Evolutionary conservation across 2,113 vertebrate species (phyloP).

Genomic region (Bubo scandiacus): DNA sequence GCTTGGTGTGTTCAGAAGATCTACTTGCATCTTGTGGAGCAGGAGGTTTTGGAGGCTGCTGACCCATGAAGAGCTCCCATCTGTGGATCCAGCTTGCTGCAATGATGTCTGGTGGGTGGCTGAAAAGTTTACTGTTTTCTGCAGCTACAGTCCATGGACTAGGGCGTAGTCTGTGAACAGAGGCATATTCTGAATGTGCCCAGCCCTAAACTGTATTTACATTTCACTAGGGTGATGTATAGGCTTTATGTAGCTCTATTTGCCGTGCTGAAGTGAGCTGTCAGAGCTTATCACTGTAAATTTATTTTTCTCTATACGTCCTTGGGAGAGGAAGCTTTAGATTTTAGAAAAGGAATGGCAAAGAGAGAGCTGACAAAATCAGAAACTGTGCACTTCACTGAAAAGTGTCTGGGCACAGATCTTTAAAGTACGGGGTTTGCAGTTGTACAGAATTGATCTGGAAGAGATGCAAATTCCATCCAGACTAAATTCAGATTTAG

Average conservation of each 20-base stretch:
- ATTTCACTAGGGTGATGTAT: background rate
- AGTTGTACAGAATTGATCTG: background rate
- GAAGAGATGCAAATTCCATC: slow-evolving; percentile 21
- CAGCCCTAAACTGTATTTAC: background rate
- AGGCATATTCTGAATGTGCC: background rate
- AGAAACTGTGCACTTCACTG: background rate
- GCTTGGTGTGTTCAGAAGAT: background rate
- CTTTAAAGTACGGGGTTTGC: background rate
- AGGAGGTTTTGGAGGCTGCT: background rate
- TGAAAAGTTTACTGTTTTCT: background rate
- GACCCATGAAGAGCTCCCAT: slow-evolving; percentile 6
- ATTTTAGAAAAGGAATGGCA: background rate
- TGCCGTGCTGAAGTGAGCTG: background rate
- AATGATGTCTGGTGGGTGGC: background rate
- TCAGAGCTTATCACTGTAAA: background rate
- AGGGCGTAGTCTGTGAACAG: background rate
- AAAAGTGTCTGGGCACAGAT: slow-evolving; percentile 1
- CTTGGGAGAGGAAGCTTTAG: background rate
- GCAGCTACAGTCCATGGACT: background rate
- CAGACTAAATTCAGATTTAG: slow-evolving; percentile 11
- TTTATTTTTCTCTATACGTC: background rate
- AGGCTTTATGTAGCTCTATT: background rate
- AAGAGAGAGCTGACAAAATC: slow-evolving; percentile 20
- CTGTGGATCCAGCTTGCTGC: background rate
- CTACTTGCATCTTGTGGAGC: background rate